Evolutionary conservation across 2,797 vertebrate genomes (phyloP).

Genomic region (Cyclura pinguis): DNA sequence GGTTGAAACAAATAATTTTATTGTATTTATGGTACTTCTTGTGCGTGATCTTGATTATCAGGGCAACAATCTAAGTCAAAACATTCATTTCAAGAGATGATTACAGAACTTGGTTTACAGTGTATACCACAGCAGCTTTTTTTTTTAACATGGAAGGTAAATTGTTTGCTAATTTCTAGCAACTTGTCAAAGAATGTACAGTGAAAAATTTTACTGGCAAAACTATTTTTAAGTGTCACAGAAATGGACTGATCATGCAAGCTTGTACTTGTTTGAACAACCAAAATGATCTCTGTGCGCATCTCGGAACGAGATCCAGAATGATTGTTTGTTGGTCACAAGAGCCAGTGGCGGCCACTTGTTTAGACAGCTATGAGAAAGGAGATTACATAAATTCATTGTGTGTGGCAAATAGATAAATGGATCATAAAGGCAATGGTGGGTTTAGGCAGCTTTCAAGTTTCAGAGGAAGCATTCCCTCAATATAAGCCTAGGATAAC

Average conservation of each 20-base stretch:
- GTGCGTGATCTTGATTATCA: neutral
- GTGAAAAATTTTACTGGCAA: neutral
- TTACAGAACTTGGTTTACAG: neutral
- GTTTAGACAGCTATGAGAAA: neutral
- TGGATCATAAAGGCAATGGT: neutral
- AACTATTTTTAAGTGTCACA: too few relatives aligned
- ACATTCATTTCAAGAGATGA: neutral
- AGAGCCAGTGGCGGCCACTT: neutral
- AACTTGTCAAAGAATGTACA: neutral
- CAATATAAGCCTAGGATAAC: neutral
- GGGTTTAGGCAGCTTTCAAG: neutral
- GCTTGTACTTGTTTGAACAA: neutral
- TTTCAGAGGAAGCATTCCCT: neutral
- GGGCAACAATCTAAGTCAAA: neutral
- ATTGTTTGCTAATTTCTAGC: conserved; percentile 9
- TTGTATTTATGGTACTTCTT: neutral
- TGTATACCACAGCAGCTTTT: neutral
- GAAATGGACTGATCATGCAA: too few relatives aligned
- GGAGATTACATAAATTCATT: neutral
- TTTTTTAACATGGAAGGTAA: neutral
- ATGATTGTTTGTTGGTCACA: neutral
- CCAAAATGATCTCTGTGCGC: neutral
- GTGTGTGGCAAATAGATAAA: neutral
- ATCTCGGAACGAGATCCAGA: neutral
- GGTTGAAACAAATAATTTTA: neutral